phyloP scores from a whole-genome alignment of 2,797 vertebrate species.

The Enteromius unitaeniatus region DNA sequence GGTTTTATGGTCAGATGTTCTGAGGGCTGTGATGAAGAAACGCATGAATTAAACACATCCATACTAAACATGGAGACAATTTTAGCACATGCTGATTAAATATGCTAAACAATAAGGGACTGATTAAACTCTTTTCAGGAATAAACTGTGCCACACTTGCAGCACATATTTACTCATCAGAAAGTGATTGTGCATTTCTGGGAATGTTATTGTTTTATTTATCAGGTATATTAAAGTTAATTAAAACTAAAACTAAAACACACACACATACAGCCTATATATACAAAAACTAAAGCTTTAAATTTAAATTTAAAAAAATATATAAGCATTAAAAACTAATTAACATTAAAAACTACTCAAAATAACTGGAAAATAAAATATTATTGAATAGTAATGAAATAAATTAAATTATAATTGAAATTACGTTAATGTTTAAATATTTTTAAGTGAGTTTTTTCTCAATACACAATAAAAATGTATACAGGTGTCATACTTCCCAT shows the following conservation, averaged over 20 bases:
- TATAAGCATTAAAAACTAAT: no score
- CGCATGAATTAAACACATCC: background rate
- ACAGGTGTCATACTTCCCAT: no score
- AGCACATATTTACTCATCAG: background rate
- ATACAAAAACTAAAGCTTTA: no score
- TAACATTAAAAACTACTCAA: no score
- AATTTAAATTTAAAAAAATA: no score
- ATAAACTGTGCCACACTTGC: background rate
- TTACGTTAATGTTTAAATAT: no score
- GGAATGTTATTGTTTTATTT: background rate
- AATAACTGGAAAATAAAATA: no score
- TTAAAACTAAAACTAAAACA: background rate
- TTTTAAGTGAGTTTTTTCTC: no score
- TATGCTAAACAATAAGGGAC: background rate
- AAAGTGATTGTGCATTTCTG: background rate
- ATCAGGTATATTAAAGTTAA: background rate
- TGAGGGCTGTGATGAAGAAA: slow-evolving; percentile 2
- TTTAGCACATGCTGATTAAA: background rate
- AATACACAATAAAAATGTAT: no score
- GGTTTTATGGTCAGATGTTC: slow-evolving; percentile 28
- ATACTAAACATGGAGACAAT: background rate
- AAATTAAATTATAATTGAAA: no score
- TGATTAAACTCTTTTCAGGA: background rate
- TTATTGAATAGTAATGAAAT: no score
- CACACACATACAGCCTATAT: no score